Base-by-base conservation (phyloP, 2,888 invertebrate genomes). In the Nezara viridula region DNA sequence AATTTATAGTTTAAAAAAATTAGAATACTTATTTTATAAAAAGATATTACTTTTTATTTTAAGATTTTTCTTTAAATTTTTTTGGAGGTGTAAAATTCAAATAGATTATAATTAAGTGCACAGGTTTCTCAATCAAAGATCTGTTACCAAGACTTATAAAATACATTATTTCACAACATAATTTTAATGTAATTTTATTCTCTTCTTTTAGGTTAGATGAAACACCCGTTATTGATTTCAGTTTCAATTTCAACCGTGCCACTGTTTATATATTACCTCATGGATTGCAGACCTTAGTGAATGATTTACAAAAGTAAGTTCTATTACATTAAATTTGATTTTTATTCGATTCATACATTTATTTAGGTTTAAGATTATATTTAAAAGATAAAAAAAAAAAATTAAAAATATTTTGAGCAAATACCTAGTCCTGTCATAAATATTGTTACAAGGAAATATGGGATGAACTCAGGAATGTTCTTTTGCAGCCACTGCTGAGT, bases 251-350 rank as follows among this genome's bases (percentile, higher is more conserved):
- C 40, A 81, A 81, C n/a, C 44, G 44, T 47, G 81, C 81, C 0
- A 81, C 81, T n/a, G n/a, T 81, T n/a, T 81, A 81, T n/a, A 81
- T 81, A n/a, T 44, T 81, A 44, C 81, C 81, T 44, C 44, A 81
- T 81, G 40, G 44, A 24, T 81, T 81, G 81, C 44, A 81, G n/a
- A 81, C 44, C 44, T 6, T 81, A 44, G 44, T 81, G 5, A 3
- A 81, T 81, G 81, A 81, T 47, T 81, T 81, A n/a, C 81, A 81
- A 44, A 81, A 47, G 81, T 81, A 81, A 81, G 81, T 44, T 40
- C 14, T 60, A 16, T 60, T 21, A 5, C 0, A 37, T 4, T 27
- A 60, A 16, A 32, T 60, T 2, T 60, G 14, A 16, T 60, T 60
- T 19, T 60, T 32, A 55, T 55, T 55, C 2, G n/a, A 55, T 9